Conservation (phyloP, 2,797 vertebrate species). For the Sebastes nivosus region DNA sequence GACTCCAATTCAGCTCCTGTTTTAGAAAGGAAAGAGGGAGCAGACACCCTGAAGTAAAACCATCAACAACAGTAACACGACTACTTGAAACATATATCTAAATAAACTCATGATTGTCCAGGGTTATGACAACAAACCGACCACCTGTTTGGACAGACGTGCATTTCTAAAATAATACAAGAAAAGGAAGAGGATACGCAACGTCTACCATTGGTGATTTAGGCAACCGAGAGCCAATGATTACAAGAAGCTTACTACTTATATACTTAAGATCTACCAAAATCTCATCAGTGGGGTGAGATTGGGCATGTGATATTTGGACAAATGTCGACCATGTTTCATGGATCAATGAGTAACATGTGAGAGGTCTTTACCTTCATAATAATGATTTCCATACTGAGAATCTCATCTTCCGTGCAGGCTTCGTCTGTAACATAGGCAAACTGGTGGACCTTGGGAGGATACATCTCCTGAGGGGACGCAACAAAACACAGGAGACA, state of each 20-base stretch:
- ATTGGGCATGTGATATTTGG: background rate
- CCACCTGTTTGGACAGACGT: background rate
- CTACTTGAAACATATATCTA: background rate
- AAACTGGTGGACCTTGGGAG: constrained; percentile 96
- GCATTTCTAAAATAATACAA: background rate
- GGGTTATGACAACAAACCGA: background rate
- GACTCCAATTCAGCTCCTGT: constrained; percentile 94
- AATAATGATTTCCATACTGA: constrained; percentile 94
- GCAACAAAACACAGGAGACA: rapidly evolving
- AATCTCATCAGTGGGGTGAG: background rate
- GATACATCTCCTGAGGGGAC: constrained; percentile 91
- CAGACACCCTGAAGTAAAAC: background rate
- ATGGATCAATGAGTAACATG: background rate
- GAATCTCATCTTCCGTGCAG: constrained; percentile 94
- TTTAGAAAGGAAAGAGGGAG: background rate
- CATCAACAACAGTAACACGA: background rate
- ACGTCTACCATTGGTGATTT: background rate
- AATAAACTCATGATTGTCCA: background rate
- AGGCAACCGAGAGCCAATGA: background rate
- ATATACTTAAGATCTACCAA: background rate
- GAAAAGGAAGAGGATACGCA: too few relatives aligned
- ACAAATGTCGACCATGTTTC: background rate
- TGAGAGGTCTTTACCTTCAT: constrained; percentile 87
- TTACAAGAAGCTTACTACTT: background rate
- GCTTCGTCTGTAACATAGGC: constrained; percentile 96